Base-by-base conservation (phyloP, 2,113 vertebrate genomes). In the Proterorhinus semilunaris region DNA sequence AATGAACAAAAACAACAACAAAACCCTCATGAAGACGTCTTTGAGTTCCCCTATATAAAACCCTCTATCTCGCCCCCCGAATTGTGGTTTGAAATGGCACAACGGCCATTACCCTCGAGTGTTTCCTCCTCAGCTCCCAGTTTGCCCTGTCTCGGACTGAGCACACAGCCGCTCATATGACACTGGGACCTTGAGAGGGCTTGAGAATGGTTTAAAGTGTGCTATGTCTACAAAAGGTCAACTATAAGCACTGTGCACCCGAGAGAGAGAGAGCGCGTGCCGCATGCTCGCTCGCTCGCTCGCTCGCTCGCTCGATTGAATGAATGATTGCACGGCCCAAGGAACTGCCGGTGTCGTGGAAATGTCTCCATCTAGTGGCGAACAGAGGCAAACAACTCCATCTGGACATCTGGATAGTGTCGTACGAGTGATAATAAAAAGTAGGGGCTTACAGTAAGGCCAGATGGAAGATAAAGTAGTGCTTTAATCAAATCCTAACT, bases 311-410 rank as follows among this genome's bases (percentile, higher is more conserved):
- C 69, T 55, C 69, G 62, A 61, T 21, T 42, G 49, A n/a, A 8
- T 42, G 55, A 58, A 8, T 42, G 55, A 58, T 13, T 58, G 27
- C 55, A 36, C 42, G 49, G 47, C 50, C 3, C 13, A 62, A 36
- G 27, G 1, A 69, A 17, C 54, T 12, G 7, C n/a, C 61, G 21
- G 67, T 68, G 67, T 55, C 70, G 79, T 75, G 88, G 36, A 66
- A 62, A 84, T 71, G 79, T 78, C 12, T 80, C 88, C 88, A 88
- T 88, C 90, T 88, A 79, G 84, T 91, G 90, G 88, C n/a, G 0
- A 8, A 5, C 27, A 0, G 54, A 10, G 50, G 62, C 53, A 8
- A 66, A 68, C 17, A 6, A 13, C 2, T 16, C 52, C 36, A 52
- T 0, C 12, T 11, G 47, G 10, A 46, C 53, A 6, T 55, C 12